phyloP scores from a whole-genome alignment of 2,113 vertebrate species.

The Arvicanthis niloticus region DNA sequence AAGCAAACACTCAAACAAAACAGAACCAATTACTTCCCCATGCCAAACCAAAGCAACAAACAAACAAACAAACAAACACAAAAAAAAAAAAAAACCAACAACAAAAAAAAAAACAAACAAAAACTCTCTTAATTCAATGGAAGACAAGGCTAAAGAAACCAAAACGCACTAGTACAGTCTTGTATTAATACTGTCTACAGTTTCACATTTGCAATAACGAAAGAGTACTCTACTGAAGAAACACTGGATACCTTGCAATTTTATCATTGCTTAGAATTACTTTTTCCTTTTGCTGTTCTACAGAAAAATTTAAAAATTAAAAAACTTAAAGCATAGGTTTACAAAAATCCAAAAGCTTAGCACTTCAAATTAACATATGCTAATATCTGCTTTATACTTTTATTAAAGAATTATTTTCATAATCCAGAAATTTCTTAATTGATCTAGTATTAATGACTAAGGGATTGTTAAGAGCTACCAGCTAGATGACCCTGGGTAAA shows the following conservation, averaged over 20 bases:
- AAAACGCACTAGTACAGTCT: conserved; percentile 11
- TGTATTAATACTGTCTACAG: conserved; percentile 17
- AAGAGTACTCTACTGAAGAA: conserved; percentile 25
- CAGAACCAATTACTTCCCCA: not conserved
- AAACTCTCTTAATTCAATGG: not conserved
- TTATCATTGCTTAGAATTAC: conserved; percentile 34
- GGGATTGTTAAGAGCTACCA: conserved; percentile 10
- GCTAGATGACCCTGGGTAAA: not conserved
- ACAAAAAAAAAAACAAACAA: no score
- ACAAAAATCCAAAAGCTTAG: not conserved
- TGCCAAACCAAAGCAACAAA: not conserved
- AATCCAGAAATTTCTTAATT: conserved; percentile 61
- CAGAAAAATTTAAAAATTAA: conserved; percentile 56
- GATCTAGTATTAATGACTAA: conserved; percentile 41
- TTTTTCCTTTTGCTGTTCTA: conserved; percentile 32
- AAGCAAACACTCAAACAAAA: not conserved
- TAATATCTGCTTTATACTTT: conserved; percentile 52
- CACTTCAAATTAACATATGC: conserved; percentile 55
- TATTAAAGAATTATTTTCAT: conserved; percentile 46
- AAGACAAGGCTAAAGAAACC: conserved; percentile 35
- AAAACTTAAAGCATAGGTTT: conserved; percentile 29
- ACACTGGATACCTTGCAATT: not conserved
- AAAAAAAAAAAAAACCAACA: no score
- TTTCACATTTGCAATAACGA: conserved; percentile 47
- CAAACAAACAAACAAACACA: not conserved